Base-by-base conservation (phyloP, 2,797 vertebrate genomes). In the Arnoldichthys spilopterus region DNA sequence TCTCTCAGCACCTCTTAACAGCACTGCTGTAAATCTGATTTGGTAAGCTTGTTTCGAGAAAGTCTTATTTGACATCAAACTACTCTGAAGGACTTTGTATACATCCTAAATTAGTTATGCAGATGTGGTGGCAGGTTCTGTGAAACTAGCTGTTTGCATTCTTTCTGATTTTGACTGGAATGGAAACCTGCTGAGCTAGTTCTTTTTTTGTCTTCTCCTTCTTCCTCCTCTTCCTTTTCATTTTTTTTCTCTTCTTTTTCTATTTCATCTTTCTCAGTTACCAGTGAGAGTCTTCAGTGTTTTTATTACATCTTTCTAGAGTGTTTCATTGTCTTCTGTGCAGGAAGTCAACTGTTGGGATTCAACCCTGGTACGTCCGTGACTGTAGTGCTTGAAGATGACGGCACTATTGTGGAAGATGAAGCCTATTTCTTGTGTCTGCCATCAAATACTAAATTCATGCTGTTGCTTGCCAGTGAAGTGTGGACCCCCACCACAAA, bases 321-420 rank as follows among this genome's bases (percentile, higher is more conserved):
- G 2, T 40, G 6, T 40, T 40, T 40, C 37, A 40, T 2, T 49
- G 53, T 68, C 22, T 71, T 56, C 18, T 22, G 2, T 47, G 22
- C 86, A 98, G 97, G 95, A 8, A 70, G 85, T 24, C 87, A 91
- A 73, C 83, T 88, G 78, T 90, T 99, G 72, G 93, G 92, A 3
- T 90, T 96, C 40, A 83, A 86, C 37, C 54, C 90, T 2, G 62
- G 51, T 30, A 85, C 89, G 6, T 73, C 90, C 0, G 79, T 96
- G 82, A 94, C 94, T 5, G 86, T 99, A 72, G 96, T 98, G 9
- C 91, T 99, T 5, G 97, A 96, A 26, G 93, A 96, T n/a, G 97
- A 99, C 70, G 97, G 97, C 64, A 98, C 98, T 2, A 94, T 99
- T n/a, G 94, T 99, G 30, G 94, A 95, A 18, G 97, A 98, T 11